Evolutionary conservation across 2,797 vertebrate genomes (phyloP).

Genomic region (Tiaroga cobitis): DNA sequence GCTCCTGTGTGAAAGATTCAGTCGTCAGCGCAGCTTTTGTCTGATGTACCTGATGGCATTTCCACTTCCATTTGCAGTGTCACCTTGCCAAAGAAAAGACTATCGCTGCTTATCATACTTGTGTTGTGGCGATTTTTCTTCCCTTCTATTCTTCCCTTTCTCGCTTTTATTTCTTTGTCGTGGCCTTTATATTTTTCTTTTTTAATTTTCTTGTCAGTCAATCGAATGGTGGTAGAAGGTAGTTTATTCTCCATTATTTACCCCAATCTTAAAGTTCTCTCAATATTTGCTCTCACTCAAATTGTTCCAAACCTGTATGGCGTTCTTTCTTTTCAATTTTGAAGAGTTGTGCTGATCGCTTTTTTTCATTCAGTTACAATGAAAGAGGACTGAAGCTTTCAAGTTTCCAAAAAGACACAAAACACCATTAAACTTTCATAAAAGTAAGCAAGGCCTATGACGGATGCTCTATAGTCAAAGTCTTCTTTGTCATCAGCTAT

Average conservation of each 20-base stretch:
- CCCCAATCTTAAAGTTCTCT: not conserved
- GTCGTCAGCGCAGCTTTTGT: conserved; percentile 54
- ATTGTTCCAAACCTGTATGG: not conserved
- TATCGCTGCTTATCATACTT: conserved; percentile 56
- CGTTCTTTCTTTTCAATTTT: not conserved
- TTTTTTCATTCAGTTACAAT: not conserved
- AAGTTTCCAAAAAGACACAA: not conserved
- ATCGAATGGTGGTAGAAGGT: conserved; percentile 44
- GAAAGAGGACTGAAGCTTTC: not conserved
- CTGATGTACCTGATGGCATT: conserved; percentile 64
- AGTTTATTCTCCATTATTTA: not conserved
- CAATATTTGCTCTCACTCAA: not conserved
- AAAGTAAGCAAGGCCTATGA: not conserved
- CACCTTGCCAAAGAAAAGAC: conserved; percentile 64
- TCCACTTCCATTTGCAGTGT: conserved; percentile 66
- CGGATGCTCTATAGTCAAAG: not conserved
- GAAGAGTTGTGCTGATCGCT: not conserved
- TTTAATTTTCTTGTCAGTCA: conserved; percentile 55
- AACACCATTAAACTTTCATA: not conserved
- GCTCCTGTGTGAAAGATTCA: conserved; percentile 58
- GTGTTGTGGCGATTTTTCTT: conserved; percentile 28
- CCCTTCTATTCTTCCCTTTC: conserved; percentile 50
- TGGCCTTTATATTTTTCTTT: conserved; percentile 21
- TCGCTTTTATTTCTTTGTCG: not conserved
- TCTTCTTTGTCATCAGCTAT: not conserved